These are phyloP conservation scores for Apodemia hepburni DNA, from an alignment of 2,888 invertebrate genomes.

Conservation along the genomic window DNA sequence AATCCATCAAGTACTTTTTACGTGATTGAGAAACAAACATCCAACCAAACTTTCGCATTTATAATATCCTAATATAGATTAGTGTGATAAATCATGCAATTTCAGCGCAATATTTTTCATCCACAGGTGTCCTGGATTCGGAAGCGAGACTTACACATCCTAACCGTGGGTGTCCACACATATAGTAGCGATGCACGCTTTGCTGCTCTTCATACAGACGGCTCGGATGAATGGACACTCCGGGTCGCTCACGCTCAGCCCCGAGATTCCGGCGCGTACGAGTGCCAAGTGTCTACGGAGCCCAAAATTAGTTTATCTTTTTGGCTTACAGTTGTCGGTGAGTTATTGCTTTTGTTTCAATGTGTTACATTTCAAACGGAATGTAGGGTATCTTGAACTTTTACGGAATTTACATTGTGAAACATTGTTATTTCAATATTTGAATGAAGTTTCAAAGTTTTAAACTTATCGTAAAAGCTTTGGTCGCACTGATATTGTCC, in stretches of 20 bases:
- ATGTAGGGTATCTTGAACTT: too few species aligned
- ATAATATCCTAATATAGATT: too few species aligned
- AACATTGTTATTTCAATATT: too few species aligned
- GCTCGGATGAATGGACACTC: constrained; percentile 83
- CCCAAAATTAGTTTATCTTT: constrained; percentile 92
- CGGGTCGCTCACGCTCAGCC: constrained; percentile 82
- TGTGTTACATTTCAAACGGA: background rate
- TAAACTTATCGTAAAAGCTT: too few species aligned
- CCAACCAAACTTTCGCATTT: too few species aligned
- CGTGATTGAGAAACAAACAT: too few species aligned
- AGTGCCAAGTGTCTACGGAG: constrained; percentile 96
- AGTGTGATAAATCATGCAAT: too few species aligned
- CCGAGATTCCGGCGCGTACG: constrained; percentile 93
- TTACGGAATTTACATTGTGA: too few species aligned
- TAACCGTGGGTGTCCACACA: constrained; percentile 83
- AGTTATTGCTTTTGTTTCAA: constrained; percentile 49
- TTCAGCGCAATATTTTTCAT: constrained; percentile 29
- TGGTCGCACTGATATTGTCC: too few species aligned
- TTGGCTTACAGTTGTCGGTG: constrained; percentile 88
- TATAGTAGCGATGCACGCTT: constrained; percentile 85
- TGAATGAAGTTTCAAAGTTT: too few species aligned
- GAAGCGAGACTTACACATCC: constrained; percentile 89
- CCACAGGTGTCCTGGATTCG: constrained; percentile 93
- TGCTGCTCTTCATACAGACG: constrained; percentile 83
- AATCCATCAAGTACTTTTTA: too few species aligned